Evolutionary conservation across 2,113 vertebrate genomes (phyloP).

Genomic region (Carlito syrichta): DNA sequence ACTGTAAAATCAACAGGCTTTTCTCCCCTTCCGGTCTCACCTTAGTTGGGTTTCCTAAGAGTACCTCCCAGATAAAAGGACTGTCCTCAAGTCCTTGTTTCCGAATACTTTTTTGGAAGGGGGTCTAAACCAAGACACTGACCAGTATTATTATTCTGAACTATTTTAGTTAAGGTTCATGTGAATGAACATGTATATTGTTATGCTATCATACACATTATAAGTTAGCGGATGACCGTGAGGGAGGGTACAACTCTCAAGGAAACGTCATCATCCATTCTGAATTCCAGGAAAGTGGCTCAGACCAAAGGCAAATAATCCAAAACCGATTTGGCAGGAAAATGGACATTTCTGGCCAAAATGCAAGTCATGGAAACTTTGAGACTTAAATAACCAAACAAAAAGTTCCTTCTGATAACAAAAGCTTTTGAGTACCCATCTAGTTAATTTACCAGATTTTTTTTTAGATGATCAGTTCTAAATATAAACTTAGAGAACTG

Average conservation of each 20-base stretch:
- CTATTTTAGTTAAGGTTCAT: not conserved
- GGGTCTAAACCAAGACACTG: not conserved
- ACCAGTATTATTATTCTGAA: not conserved
- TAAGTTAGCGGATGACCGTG: not conserved
- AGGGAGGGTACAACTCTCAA: too few relatives aligned
- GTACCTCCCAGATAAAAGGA: not conserved
- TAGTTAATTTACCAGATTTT: not conserved
- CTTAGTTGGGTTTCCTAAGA: not conserved
- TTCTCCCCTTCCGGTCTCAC: not conserved
- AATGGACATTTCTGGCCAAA: not conserved
- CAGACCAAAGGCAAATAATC: not conserved
- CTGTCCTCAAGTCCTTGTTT: not conserved
- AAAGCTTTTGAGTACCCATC: not conserved
- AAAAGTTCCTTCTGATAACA: not conserved
- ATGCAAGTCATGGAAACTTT: constrained; percentile 25
- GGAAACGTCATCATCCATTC: not conserved
- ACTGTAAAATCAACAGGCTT: rapidly evolving
- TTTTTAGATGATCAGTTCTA: not conserved
- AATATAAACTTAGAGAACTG: not conserved
- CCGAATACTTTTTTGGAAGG: not conserved
- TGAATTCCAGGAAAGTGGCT: not conserved
- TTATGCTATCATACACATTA: not conserved
- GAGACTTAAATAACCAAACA: not conserved
- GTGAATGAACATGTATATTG: not conserved
- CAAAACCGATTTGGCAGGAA: not conserved